Conservation (phyloP, 1,140 invertebrate species). For the Daktulosphaira vitifoliae region DNA sequence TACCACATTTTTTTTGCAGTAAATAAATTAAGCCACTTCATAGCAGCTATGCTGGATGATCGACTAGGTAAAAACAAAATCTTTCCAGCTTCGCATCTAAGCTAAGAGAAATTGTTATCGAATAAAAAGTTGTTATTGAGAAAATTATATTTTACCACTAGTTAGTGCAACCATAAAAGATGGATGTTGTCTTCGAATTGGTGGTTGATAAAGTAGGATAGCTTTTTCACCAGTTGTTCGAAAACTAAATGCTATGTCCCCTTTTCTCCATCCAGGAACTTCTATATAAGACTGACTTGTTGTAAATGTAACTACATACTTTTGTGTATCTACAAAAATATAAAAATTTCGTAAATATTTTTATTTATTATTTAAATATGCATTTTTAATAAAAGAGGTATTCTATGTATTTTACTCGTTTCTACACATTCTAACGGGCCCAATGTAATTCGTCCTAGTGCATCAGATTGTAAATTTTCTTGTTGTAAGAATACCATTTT, state of each 20-base stretch:
- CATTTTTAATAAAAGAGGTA: not conserved
- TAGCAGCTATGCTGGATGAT: no score
- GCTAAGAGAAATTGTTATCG: no score
- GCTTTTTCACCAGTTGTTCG: slow-evolving; percentile 81
- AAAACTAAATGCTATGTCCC: slow-evolving; percentile 86
- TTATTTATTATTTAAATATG: not conserved
- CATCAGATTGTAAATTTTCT: slow-evolving; percentile 66
- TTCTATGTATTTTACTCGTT: slow-evolving; percentile 55
- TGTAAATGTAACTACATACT: slow-evolving; percentile 87
- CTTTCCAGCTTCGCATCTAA: no score
- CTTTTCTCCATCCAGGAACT: slow-evolving; percentile 82
- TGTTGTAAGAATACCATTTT: slow-evolving; percentile 84
- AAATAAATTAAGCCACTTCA: no score
- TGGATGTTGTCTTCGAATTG: slow-evolving; percentile 75
- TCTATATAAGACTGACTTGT: slow-evolving; percentile 84
- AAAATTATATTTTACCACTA: slow-evolving; percentile 54
- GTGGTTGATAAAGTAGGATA: slow-evolving; percentile 81
- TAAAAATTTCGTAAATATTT: slow-evolving; percentile 15
- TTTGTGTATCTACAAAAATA: slow-evolving; percentile 65
- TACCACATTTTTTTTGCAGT: no score
- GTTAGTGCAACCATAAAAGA: slow-evolving; percentile 83
- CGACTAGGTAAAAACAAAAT: no score
- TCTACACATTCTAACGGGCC: slow-evolving; percentile 88
- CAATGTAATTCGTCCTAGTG: slow-evolving; percentile 74
- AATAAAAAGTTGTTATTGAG: no score